Conservation (phyloP, 1,140 invertebrate species). For the Uloborus diversus region DNA sequence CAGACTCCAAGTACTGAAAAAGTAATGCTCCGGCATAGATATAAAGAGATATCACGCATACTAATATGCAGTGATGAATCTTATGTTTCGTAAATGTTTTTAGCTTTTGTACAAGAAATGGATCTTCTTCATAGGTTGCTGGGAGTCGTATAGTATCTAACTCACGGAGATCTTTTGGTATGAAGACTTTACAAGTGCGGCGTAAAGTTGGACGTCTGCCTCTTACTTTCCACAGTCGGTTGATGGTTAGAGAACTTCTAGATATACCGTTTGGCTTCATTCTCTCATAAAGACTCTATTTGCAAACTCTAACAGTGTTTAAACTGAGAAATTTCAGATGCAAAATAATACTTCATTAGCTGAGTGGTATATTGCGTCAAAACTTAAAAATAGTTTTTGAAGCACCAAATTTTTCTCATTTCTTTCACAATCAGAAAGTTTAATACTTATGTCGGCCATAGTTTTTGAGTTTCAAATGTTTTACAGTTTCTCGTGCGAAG, state of each 20-base stretch:
- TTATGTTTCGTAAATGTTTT: conserved; percentile 41
- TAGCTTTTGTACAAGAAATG: conserved; percentile 38
- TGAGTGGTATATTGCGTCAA: no score
- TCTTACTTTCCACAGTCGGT: conserved; percentile 46
- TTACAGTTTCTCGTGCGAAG: no score
- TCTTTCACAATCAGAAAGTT: no score
- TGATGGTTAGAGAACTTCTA: conserved; percentile 44
- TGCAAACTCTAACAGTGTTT: no score
- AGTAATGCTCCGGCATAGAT: conserved; percentile 43
- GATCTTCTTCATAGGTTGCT: conserved; percentile 49
- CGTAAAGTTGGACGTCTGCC: conserved; percentile 40
- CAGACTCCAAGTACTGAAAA: conserved; percentile 34
- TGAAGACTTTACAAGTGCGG: conserved; percentile 49
- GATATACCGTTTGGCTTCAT: conserved; percentile 18
- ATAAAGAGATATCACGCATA: conserved; percentile 21
- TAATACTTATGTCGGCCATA: no score
- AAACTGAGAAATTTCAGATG: no score
- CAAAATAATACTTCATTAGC: no score
- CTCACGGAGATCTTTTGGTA: conserved; percentile 35
- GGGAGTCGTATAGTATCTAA: conserved; percentile 38
- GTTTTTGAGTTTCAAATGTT: no score
- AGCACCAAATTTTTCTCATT: no score
- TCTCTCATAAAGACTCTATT: no score
- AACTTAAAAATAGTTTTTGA: no score
- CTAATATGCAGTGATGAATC: conserved; percentile 31